Evolutionary conservation across 2,888 invertebrate species (phyloP).

Genomic region (Heliconius cydno): DNA sequence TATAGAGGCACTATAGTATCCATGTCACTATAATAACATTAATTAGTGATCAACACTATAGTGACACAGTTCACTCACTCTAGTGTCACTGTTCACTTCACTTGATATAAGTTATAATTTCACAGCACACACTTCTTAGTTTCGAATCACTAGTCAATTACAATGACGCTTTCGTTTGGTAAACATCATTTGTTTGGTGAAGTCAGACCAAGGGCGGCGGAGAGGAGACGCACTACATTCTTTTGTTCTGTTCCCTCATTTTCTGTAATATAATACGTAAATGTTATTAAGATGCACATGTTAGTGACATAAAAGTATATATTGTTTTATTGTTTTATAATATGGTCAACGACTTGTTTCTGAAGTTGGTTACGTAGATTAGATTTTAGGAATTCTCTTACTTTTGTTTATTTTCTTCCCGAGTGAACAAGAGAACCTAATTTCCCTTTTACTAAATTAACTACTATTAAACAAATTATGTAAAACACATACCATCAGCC

Average conservation of each 20-base stretch:
- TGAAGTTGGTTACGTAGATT: background rate
- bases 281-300: background rate
- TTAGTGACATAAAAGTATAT: background rate
- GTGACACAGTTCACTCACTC: background rate
- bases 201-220: conserved; percentile 88
- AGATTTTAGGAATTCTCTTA: background rate
- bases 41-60: background rate
- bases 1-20: background rate
- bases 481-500: conserved; percentile 74
- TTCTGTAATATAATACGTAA: conserved; percentile 73
- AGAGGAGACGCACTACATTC: conserved; percentile 91
- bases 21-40: background rate
- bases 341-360: background rate
- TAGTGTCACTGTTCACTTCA: background rate
- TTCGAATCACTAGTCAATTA: conserved; percentile 50
- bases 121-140: conserved; percentile 14
- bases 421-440: background rate
- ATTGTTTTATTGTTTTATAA: background rate
- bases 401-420: background rate
- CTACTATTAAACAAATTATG: too few relatives aligned
- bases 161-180: conserved; percentile 49
- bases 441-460: too few relatives aligned
- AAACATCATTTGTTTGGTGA: conserved; percentile 70
- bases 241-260: conserved; percentile 89
- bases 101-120: background rate